Evolutionary conservation across 2,797 vertebrate species (phyloP), one percentile per base, ranked within the genome.

Genomic region (Sebastes goodei): DNA sequence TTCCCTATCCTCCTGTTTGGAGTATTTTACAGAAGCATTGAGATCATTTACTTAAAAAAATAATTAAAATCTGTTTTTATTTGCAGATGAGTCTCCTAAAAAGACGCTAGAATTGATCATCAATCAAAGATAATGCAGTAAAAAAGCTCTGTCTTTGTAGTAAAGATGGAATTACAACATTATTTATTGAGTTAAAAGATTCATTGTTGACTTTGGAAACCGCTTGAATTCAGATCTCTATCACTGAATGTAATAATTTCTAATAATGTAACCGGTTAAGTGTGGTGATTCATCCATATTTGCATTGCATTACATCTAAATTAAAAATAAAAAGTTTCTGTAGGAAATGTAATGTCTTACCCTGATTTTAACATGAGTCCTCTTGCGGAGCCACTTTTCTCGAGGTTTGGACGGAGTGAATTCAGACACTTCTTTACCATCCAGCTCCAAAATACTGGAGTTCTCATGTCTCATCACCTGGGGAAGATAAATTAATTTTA

Each of bases 401-500:
- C 99, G 95, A 4, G 99, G 98, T 94, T 99, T 99, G 42, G 98
- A 99, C 5, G 99, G 99, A 5, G 97, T 99, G 89, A 99, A 99
- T 71, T 98, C 97, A 0, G 99, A 97, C 60, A 99, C 97, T 88
- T 99, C 98, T 92, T 98, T 99, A 60, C 99, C 99, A 0, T 99
- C 97, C 86, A 99, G 96, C 92, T 99, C 99, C 92, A 99, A 81
- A 80, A 99, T 96, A 10, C 98, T 97, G 0, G 97, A 95, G 78
- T 94, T 99, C 91, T 99, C 99, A 0, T 99, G 99, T 74, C 98
- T 96, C 97, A 99, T 99, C 83, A 99, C 97, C 98, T 99, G 6
- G 2, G 29, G 61, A 8, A 25, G 35, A 71, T 10, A 10, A 63
- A 66, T 9, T 1, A 1, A 11, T n/a, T 27, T 23, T 60, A 60